These are phyloP conservation scores for Onthophagus sagittarius DNA, from an alignment of 2,888 invertebrate species.

Conservation along the genomic window DNA sequence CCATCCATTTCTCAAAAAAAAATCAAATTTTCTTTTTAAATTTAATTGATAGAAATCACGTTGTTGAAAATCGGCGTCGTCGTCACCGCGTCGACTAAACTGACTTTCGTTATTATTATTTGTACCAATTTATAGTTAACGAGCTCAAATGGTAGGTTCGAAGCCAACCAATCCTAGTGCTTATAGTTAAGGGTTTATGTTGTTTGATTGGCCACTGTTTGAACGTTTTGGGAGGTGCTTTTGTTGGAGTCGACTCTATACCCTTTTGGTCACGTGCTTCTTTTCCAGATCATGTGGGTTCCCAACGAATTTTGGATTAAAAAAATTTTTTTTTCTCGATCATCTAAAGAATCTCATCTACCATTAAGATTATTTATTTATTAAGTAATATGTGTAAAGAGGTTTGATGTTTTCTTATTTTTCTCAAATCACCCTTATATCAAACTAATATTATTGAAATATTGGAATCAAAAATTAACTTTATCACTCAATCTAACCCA, in stretches of 20 bases:
- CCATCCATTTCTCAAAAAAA: slow-evolving; percentile 59
- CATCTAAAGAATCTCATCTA: not conserved
- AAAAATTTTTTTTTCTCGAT: not conserved
- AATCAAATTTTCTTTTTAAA: slow-evolving; percentile 14
- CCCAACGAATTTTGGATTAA: not conserved
- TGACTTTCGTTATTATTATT: slow-evolving; percentile 47
- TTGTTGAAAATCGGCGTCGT: slow-evolving; percentile 15
- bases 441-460: too few relatives aligned
- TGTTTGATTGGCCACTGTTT: slow-evolving; percentile 30
- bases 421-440: too few relatives aligned
- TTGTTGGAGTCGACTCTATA: slow-evolving; percentile 13
- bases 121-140: slow-evolving; percentile 52
- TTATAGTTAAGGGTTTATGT: slow-evolving; percentile 32
- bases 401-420: too few relatives aligned
- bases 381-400: too few relatives aligned
- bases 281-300: slow-evolving; percentile 11
- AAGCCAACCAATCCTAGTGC: slow-evolving; percentile 36
- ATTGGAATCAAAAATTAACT: too few relatives aligned
- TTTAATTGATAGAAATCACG: slow-evolving; percentile 7
- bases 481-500: too few relatives aligned
- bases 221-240: slow-evolving; percentile 18
- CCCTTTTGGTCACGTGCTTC: slow-evolving; percentile 28
- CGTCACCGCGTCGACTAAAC: slow-evolving; percentile 28
- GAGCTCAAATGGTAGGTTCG: slow-evolving; percentile 43
- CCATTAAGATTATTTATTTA: too few relatives aligned